Base-by-base conservation (phyloP, 2,888 invertebrate species). In the Athalia circularis region DNA sequence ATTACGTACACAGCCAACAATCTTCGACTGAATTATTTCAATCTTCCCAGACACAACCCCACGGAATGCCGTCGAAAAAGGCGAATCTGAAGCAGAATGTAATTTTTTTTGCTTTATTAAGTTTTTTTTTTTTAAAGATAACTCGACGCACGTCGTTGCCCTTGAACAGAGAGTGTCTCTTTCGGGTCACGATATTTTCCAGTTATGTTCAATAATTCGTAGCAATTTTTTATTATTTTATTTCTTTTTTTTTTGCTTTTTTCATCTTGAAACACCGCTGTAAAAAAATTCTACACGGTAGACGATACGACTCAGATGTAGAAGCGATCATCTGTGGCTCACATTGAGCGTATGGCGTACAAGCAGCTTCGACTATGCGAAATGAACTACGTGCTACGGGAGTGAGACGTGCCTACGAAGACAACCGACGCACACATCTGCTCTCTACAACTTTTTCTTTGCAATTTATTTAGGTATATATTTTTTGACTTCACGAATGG, bases 201-300 rank as follows among this genome's bases (percentile, higher is more conserved):
- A 79, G 80, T 85, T 84, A 83, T 80, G 82, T 83, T 86, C 84
- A 86, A 87, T 87, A 86, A 87, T 87, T 86, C 84, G 80, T 79
- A 77, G 79, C 29, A 29, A 29, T 29, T 29, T 29, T 29, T 29
- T 29, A 29, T 29, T 29, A 29, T 29, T 29, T 29, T n/a, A n/a
- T n/a, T 2, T 29, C 2, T 29, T 29, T 29, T 29, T 29, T 29
- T 29, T 29, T 2, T 29, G 29, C 29, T 0, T 29, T 29, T 29
- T 29, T 29, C 29, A 29, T 29, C 29, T 29, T 2, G 29, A 29
- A 29, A 29, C 29, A 29, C 29, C 29, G 29, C 29, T 29, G 29
- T 29, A 29, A 29, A 29, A 29, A 29, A 29, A 29, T 29, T 29
- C 29, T 29, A 29, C 29, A 29, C 29, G 29, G 29, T 29, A 29